These are phyloP conservation scores for Melanophora roralis DNA, from an alignment of 2,888 invertebrate species.

Conservation along the genomic window DNA sequence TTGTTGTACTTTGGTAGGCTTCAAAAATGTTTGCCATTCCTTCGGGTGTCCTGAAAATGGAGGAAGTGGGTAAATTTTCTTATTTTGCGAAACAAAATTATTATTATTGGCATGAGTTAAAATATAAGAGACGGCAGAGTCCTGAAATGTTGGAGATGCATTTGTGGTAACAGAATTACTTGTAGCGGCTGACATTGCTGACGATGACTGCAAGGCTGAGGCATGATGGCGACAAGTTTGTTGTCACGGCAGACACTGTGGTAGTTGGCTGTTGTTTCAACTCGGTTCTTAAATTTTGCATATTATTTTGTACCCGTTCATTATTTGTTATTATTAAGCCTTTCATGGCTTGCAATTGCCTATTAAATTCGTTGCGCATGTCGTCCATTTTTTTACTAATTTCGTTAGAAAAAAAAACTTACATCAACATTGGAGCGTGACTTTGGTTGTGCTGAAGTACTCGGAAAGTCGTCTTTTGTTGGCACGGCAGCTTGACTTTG, in stretches of 20 bases:
- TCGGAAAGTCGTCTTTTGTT: background rate
- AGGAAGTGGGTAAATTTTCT: conserved; percentile 21
- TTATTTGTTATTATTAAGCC: background rate
- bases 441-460: no score
- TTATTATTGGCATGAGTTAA: background rate
- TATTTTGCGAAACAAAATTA: no score
- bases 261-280: no score
- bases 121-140: background rate
- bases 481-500: no score
- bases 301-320: background rate
- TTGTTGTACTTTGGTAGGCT: conserved; percentile 11
- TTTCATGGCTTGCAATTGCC: conserved; percentile 1
- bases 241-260: background rate
- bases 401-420: background rate
- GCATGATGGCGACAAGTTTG: background rate
- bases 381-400: background rate
- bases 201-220: background rate
- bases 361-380: background rate
- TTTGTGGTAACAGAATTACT: background rate
- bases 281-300: background rate
- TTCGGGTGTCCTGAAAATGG: conserved; percentile 28
- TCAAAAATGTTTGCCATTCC: conserved; percentile 28
- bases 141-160: background rate
- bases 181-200: background rate
- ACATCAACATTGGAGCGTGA: background rate